A percentile compares a stretch with the other conserved stretches of the same genome.
These are phyloP conservation scores for Cisticola juncidis DNA, from an alignment of 2,113 vertebrate genomes.

Conservation along the genomic window DNA sequence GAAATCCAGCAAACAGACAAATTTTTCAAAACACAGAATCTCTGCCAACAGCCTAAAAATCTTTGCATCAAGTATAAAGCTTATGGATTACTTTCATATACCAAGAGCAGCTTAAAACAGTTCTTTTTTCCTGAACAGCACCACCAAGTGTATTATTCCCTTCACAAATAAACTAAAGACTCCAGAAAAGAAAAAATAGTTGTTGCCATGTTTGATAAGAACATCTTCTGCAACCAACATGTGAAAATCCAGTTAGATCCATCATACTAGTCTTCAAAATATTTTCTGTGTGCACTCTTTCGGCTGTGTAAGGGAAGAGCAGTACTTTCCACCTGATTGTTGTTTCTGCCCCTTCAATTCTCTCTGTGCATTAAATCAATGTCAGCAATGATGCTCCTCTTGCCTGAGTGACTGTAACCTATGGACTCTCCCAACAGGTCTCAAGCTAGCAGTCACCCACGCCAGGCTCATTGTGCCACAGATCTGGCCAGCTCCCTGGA, in stretches of 20 bases:
- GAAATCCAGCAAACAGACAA: conserved; percentile 50
- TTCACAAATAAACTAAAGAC: not conserved
- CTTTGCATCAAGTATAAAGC: conserved; percentile 3
- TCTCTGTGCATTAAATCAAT: not conserved
- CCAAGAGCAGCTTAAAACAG: not conserved
- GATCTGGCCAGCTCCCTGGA: fast-evolving
- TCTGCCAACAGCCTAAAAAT: conserved; percentile 25
- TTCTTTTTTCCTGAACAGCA: conserved; percentile 8
- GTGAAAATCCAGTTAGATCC: not conserved
- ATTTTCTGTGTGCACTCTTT: not conserved
- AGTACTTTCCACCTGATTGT: not conserved
- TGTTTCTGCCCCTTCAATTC: not conserved
- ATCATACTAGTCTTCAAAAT: not conserved
- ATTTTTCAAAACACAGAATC: conserved; percentile 19
- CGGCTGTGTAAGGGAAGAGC: fast-evolving
- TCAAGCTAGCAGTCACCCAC: not conserved
- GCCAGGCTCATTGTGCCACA: not conserved
- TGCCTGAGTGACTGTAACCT: not conserved
- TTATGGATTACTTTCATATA: conserved; percentile 23
- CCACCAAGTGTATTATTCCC: not conserved
- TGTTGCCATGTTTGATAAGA: not conserved
- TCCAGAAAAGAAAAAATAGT: not conserved
- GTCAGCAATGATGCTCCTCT: not conserved
- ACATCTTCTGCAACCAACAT: not conserved
- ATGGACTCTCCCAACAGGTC: not conserved